Evolutionary conservation across 2,113 vertebrate genomes (phyloP), one percentile per base, ranked within the genome.

Genomic region (Chelonoidis abingdonii): DNA sequence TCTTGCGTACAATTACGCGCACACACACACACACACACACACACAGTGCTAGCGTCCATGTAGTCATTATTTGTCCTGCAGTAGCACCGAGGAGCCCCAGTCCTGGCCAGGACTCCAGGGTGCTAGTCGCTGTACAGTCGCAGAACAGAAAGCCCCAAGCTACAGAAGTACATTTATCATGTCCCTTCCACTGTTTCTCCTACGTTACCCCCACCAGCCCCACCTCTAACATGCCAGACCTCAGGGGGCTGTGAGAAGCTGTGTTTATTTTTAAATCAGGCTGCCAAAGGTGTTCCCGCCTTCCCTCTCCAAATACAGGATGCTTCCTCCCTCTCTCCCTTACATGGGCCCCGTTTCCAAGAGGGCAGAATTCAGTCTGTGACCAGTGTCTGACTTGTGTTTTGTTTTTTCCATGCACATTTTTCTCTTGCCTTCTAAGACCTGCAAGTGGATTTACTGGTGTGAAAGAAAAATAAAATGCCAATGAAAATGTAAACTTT

Each of bases 181-280:
- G 0, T 1, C 0, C 38, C 1, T 7, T 75, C 49, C 85, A 19
- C 1, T 0, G 5, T 10, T 35, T 13, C 35, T 22, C 12, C 80
- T 59, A 7, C 3, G 1, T 4, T 1, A 6, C 38, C 38, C 22
- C 56, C 8, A 9, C 17, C 65, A n/a, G 65, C 8, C 16, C 65
- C 9, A 9, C 35, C 8, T 69, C 35, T 35, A n/a, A n/a, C 3
- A n/a, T 16, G 8, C 83, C 83, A 41, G 1, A 57, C 7, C 69
- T 3, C 0, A 0, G 8, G 6, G 22, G 52, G 25, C 29, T 47
- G 62, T 56, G 6, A 31, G 31, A 84, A 72, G 44, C 10, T 4
- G 5, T 1, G 16, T 89, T 69, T 54, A 38, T 31, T 44, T 53
- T 57, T 72, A 2, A 87, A 54, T 38, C 49, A 49, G 16, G 80